These are phyloP conservation scores for Noctuana brunneofusca DNA, from an alignment of 2,888 invertebrate species.

Conservation along the genomic window DNA sequence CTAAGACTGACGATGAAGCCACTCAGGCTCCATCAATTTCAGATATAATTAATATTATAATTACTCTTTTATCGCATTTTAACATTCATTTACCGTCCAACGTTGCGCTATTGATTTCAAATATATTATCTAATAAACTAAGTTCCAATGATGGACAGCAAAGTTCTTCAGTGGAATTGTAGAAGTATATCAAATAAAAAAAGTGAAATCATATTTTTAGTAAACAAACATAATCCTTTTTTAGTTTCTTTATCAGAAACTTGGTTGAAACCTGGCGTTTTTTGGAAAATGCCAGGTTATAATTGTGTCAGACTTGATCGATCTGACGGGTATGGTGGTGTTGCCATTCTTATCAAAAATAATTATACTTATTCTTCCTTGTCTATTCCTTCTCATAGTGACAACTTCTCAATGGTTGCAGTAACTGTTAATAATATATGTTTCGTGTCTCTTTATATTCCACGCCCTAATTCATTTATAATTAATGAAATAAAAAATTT, in stretches of 20 bases:
- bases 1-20: not conserved
- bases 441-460: not conserved
- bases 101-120: not conserved
- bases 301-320: conserved; percentile 1
- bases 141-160: conserved; percentile 4
- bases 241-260: conserved; percentile 4
- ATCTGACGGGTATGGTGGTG: not conserved
- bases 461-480: not conserved
- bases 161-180: conserved; percentile 8
- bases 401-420: not conserved
- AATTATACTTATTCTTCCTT: not conserved
- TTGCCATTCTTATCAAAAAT: not conserved
- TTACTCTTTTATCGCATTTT: not conserved
- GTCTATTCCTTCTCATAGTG: not conserved
- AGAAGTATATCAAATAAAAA: conserved; percentile 5
- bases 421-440: conserved; percentile 4
- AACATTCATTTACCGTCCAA: conserved; percentile 4
- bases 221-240: not conserved
- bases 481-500: conserved; percentile 1
- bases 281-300: conserved; percentile 6
- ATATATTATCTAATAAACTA: conserved; percentile 1
- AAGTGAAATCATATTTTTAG: not conserved
- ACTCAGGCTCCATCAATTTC: not conserved
- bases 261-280: conserved; percentile 2
- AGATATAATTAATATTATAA: not conserved